Evolutionary conservation across 2,888 invertebrate genomes (phyloP).

Genomic region (Andrena haemorrhoa): DNA sequence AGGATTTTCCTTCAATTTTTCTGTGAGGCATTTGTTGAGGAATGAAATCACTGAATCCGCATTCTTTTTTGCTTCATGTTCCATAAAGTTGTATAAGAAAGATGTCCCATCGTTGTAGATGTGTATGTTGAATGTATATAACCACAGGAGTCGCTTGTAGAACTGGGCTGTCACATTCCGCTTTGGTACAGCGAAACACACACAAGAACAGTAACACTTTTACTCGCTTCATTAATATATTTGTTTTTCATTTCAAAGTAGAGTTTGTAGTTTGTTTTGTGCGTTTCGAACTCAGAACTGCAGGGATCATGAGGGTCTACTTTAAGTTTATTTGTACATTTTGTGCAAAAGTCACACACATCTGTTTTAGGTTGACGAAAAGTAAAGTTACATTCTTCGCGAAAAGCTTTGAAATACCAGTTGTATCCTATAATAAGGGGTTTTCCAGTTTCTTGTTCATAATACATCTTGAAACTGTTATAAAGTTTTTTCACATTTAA

Average conservation of each 20-base stretch:
- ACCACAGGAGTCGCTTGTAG: not conserved
- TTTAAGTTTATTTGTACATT: not conserved
- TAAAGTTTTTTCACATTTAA: not conserved
- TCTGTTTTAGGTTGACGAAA: conserved; percentile 1
- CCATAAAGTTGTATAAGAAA: not conserved
- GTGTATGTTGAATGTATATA: conserved; percentile 4
- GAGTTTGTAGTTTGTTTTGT: not conserved
- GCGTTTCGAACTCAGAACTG: not conserved
- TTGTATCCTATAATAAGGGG: not conserved
- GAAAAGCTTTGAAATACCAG: conserved; percentile 7
- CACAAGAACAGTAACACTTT: not conserved
- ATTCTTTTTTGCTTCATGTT: not conserved
- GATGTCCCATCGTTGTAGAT: not conserved
- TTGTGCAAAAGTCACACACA: too few species aligned
- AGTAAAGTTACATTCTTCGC: not conserved
- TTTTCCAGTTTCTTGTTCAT: not conserved
- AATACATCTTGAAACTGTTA: not conserved
- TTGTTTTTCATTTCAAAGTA: conserved; percentile 1
- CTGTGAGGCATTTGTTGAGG: not conserved
- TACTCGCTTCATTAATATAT: not conserved
- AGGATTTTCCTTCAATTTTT: not conserved
- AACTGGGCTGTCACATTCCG: not conserved
- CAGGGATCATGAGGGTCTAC: not conserved
- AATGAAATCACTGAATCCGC: not conserved
- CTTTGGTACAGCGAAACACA: not conserved